phyloP scores from a whole-genome alignment of 2,113 vertebrate species.

The Neotragus pygmaeus region DNA sequence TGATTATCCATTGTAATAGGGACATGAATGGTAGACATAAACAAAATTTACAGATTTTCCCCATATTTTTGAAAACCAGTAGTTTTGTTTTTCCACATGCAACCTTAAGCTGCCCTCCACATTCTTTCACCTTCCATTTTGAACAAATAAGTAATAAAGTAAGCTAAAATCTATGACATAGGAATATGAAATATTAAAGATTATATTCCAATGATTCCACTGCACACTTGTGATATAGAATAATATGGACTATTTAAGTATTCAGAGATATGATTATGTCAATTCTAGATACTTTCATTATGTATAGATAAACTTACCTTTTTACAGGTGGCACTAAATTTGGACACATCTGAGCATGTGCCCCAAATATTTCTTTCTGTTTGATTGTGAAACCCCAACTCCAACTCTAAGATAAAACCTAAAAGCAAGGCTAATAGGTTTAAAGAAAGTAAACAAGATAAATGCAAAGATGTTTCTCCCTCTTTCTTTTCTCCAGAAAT shows the following conservation, averaged over 20 bases:
- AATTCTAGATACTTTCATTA: background rate
- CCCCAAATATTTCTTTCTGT: background rate
- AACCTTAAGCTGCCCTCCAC: background rate
- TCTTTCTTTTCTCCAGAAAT: background rate
- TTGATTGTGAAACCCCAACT: background rate
- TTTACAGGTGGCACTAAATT: background rate
- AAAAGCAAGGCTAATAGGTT: background rate
- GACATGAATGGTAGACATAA: slow-evolving; percentile 19
- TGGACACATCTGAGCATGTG: background rate
- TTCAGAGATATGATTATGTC: background rate
- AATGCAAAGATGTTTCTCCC: background rate
- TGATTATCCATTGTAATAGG: slow-evolving; percentile 65
- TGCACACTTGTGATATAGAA: background rate
- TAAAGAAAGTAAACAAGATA: background rate
- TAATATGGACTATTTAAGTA: background rate
- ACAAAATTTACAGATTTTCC: slow-evolving; percentile 37
- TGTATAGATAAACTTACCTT: background rate
- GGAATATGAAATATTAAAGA: background rate
- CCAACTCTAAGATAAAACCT: background rate
- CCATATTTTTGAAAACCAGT: background rate
- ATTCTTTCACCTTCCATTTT: background rate
- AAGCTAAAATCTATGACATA: background rate
- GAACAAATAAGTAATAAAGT: background rate
- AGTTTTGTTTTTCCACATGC: background rate
- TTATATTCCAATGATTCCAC: background rate